Evolutionary conservation across 2,888 invertebrate genomes (phyloP).

Genomic region (Dasypogon diadema): DNA sequence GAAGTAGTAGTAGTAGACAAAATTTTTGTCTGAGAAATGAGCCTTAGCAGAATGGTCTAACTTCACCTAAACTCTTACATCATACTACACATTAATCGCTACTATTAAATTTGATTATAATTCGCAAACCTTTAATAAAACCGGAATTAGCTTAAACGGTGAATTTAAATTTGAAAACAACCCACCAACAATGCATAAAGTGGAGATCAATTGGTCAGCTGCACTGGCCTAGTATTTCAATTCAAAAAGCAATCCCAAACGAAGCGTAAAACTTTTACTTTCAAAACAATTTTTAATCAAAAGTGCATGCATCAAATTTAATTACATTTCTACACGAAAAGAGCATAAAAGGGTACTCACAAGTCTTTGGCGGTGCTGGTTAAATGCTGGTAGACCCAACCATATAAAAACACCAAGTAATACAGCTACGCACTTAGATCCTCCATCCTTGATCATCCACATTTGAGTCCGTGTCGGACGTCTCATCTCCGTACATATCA

Average conservation of each 20-base stretch:
- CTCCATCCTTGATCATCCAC: slow-evolving; percentile 88
- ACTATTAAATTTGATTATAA: no score
- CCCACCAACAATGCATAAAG: no score
- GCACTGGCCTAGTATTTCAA: background rate
- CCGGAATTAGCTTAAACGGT: no score
- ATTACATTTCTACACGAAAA: background rate
- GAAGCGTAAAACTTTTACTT: background rate
- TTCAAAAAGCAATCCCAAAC: background rate
- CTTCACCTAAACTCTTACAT: no score
- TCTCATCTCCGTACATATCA: slow-evolving; percentile 94
- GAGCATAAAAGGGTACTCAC: slow-evolving; percentile 32
- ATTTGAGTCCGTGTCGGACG: slow-evolving; percentile 84
- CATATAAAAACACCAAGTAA: slow-evolving; percentile 30
- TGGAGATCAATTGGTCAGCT: no score
- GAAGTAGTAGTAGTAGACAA: no score
- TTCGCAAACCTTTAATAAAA: no score
- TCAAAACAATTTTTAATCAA: background rate
- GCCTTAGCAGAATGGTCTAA: no score
- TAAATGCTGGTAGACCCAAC: slow-evolving; percentile 38
- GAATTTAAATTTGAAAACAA: no score
- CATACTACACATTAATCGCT: no score
- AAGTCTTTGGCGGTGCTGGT: slow-evolving; percentile 52
- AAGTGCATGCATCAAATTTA: background rate
- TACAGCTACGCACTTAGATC: slow-evolving; percentile 60
- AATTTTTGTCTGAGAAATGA: no score